Evolutionary conservation across 1,140 invertebrate species (phyloP).

Genomic region (Notospermus geniculatus): DNA sequence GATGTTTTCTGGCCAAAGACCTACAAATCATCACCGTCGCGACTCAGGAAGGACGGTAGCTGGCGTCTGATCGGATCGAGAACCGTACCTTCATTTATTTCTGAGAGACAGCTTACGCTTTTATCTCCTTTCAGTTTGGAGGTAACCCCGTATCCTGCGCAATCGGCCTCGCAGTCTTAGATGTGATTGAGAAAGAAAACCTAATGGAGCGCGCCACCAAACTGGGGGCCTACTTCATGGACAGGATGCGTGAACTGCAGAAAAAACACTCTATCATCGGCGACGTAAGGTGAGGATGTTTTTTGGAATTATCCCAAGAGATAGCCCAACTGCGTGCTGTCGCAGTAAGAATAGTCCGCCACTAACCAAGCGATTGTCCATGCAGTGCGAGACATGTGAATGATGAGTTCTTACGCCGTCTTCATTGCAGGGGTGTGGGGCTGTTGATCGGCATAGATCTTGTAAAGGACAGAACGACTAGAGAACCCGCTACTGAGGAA

Average conservation of each 20-base stretch:
- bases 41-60: no score
- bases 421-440: conserved; percentile 73
- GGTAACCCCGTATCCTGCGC: conserved; percentile 97
- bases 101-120: no score
- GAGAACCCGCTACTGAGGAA: conserved; percentile 76
- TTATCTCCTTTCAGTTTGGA: conserved; percentile 77
- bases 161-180: conserved; percentile 88
- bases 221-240: conserved; percentile 77
- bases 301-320: no score
- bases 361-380: no score
- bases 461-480: conserved; percentile 72
- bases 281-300: conserved; percentile 57
- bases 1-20: no score
- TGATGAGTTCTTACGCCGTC: background rate
- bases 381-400: no score
- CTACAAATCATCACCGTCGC: no score
- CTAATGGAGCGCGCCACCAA: conserved; percentile 75
- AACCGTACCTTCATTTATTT: no score
- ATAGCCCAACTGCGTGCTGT: no score
- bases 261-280: conserved; percentile 75
- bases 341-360: no score
- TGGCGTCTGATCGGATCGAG: no score
- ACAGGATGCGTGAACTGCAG: conserved; percentile 67
- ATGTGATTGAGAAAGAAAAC: conserved; percentile 82
- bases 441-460: conserved; percentile 92